Conservation (phyloP, 2,797 vertebrate species). For the Limnodromus scolopaceus region DNA sequence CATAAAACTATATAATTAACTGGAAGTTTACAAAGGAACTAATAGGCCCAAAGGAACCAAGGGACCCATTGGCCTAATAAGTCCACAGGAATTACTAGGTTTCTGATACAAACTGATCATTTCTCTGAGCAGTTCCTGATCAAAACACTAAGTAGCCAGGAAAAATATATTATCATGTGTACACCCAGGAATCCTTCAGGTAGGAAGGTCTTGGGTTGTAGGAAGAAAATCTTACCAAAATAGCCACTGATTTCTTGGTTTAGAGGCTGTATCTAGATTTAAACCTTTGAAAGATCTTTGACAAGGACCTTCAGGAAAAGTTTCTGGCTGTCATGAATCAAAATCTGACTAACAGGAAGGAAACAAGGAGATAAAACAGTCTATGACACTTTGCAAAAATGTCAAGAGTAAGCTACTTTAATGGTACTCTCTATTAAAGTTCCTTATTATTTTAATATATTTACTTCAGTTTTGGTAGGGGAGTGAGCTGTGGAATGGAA, state of each 20-base stretch:
- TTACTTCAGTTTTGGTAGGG: not conserved
- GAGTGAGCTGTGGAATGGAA: not conserved
- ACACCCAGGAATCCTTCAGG: not conserved
- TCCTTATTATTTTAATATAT: not conserved
- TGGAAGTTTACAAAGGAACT: not conserved
- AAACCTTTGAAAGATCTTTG: not conserved
- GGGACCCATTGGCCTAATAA: not conserved
- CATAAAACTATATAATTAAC: not conserved
- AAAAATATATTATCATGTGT: not conserved
- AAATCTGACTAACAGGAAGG: not conserved
- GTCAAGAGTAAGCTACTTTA: not conserved
- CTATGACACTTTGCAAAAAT: not conserved
- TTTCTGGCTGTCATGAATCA: not conserved
- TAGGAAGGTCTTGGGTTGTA: not conserved
- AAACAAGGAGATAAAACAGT: not conserved
- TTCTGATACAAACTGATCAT: not conserved
- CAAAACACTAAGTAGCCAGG: not conserved
- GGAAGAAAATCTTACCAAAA: not conserved
- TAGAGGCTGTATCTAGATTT: not conserved
- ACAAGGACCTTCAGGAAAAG: not conserved
- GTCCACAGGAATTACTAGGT: not conserved
- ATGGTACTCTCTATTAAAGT: not conserved
- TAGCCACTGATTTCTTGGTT: not conserved
- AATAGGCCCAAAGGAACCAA: not conserved
- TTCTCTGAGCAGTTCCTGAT: not conserved